Conservation (phyloP, 2,113 vertebrate genomes). For the Columba livia region DNA sequence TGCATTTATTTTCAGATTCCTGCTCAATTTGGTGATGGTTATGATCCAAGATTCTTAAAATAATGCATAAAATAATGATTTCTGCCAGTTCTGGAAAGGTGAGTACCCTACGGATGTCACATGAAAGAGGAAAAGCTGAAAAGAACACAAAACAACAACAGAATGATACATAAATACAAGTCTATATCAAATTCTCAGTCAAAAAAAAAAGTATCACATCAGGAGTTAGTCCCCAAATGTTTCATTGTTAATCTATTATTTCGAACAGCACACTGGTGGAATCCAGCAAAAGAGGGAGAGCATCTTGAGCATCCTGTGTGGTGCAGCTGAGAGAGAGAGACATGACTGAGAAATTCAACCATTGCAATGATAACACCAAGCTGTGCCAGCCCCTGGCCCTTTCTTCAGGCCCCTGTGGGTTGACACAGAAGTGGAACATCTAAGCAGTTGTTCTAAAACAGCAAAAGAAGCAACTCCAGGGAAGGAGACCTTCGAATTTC, state of each 20-base stretch:
- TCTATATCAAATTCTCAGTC: not conserved
- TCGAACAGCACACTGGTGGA: not conserved
- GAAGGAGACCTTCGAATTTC: not conserved
- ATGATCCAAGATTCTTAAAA: constrained; percentile 10
- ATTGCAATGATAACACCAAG: not conserved
- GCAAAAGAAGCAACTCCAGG: not conserved
- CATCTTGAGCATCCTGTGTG: not conserved
- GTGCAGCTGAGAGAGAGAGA: not conserved
- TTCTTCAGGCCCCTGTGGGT: not conserved
- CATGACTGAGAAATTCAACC: not conserved
- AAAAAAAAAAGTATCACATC: not conserved
- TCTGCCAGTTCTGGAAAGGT: not conserved
- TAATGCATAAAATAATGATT: not conserved
- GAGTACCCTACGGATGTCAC: not conserved
- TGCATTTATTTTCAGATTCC: constrained; percentile 31
- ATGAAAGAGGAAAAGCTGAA: not conserved
- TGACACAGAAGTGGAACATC: not conserved
- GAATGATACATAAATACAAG: not conserved
- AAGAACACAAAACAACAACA: not conserved
- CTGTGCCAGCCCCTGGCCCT: not conserved
- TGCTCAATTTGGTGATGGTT: not conserved
- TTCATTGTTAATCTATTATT: not conserved
- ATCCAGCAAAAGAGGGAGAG: not conserved
- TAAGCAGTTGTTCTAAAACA: not conserved
- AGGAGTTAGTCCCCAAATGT: not conserved